These are phyloP conservation scores for Halcyon chelicuti DNA, from an alignment of 2,797 vertebrate species.

Conservation along the genomic window DNA sequence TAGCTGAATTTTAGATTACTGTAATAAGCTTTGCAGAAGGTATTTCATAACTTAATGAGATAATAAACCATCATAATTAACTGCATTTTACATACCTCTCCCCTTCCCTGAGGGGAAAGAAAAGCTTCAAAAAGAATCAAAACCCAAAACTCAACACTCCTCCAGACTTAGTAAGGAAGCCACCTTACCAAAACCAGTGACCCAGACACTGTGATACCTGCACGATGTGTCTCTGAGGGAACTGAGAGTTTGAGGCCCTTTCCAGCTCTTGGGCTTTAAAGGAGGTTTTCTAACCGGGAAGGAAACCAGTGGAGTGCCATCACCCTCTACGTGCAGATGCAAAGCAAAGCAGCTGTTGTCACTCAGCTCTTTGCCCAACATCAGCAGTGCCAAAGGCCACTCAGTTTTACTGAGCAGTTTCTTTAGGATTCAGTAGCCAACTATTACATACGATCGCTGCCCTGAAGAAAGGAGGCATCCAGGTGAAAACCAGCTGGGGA, in stretches of 20 bases:
- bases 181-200: not conserved
- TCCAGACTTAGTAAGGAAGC: not conserved
- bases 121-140: not conserved
- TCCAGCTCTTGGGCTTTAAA: not conserved
- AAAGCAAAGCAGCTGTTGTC: not conserved
- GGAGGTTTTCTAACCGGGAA: not conserved
- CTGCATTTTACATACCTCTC: slow-evolving; percentile 17
- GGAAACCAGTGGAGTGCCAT: not conserved
- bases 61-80: slow-evolving; percentile 27
- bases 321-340: not conserved
- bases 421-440: slow-evolving; percentile 3
- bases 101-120: not conserved
- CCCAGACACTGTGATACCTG: not conserved
- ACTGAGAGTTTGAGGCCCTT: not conserved
- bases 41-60: slow-evolving; percentile 32
- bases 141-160: not conserved
- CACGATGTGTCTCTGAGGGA: not conserved
- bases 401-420: not conserved
- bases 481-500: fast-evolving
- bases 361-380: not conserved
- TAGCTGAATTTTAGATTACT: slow-evolving; percentile 6
- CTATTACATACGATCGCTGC: not conserved
- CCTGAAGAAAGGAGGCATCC: not conserved
- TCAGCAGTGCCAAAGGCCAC: not conserved
- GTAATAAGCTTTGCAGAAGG: not conserved